These are phyloP conservation scores for Xenops minutus DNA, from an alignment of 2,797 vertebrate genomes.

Conservation along the genomic window DNA sequence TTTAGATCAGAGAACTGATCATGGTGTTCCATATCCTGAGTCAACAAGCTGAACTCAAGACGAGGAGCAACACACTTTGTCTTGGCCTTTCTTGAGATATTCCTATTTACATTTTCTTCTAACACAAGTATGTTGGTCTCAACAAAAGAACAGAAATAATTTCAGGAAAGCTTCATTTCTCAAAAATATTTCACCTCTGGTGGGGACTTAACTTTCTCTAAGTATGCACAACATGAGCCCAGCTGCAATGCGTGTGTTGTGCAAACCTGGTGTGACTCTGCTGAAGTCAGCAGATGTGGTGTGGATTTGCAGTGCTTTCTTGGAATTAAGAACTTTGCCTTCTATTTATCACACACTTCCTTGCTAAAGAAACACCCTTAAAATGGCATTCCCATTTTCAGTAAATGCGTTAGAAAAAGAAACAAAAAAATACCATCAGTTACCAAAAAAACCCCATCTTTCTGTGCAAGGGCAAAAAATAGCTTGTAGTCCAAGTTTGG, in stretches of 20 bases:
- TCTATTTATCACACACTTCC: conserved; percentile 31
- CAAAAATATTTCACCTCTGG: not conserved
- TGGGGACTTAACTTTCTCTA: not conserved
- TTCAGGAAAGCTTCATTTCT: not conserved
- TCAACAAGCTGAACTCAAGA: not conserved
- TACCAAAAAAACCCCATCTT: not conserved
- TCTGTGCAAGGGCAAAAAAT: not conserved
- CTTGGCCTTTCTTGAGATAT: not conserved
- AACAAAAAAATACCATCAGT: not conserved
- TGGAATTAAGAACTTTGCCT: conserved; percentile 18
- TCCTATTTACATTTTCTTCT: not conserved
- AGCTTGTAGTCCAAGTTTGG: not conserved
- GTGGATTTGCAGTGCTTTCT: conserved; percentile 5
- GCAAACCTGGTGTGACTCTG: conserved; percentile 22
- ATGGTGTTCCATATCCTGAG: not conserved
- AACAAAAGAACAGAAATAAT: not conserved
- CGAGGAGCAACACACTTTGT: not conserved
- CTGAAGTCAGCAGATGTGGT: conserved; percentile 55
- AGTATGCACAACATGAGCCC: not conserved
- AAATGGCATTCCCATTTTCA: conserved; percentile 4
- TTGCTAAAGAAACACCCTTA: not conserved
- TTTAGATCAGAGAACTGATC: not conserved
- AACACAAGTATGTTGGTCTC: not conserved
- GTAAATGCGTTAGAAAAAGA: not conserved
- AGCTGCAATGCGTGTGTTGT: conserved; percentile 13